Evolutionary conservation across 2,113 vertebrate genomes (phyloP).

Genomic region (Salvelinus namaycush): DNA sequence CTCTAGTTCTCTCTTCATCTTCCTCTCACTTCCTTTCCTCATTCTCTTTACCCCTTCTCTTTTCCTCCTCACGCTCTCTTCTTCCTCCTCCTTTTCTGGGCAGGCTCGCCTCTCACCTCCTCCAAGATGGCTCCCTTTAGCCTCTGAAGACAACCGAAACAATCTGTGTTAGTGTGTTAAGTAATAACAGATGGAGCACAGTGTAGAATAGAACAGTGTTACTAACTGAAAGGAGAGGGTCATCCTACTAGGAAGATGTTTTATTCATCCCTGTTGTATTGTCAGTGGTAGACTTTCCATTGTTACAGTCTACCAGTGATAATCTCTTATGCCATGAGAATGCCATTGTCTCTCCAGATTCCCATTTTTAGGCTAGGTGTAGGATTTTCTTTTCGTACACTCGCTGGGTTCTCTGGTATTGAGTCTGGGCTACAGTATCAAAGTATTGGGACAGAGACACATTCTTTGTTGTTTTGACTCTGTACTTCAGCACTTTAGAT

Average conservation of each 20-base stretch:
- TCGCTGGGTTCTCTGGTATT: background rate
- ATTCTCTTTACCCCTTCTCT: background rate
- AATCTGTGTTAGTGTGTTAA: background rate
- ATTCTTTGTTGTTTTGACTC: too few species aligned
- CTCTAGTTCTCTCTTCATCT: too few species aligned
- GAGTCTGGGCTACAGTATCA: background rate
- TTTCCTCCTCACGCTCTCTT: background rate
- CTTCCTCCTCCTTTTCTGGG: background rate
- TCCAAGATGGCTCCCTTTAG: background rate
- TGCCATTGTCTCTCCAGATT: background rate
- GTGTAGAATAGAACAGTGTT: background rate
- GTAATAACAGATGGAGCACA: background rate
- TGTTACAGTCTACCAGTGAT: background rate
- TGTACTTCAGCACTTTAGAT: too few species aligned
- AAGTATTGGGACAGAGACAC: too few species aligned
- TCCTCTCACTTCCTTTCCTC: background rate
- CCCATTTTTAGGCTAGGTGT: background rate
- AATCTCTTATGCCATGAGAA: background rate
- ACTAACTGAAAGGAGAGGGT: background rate
- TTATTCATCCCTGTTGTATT: background rate
- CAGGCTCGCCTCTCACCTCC: background rate
- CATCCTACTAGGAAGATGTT: background rate
- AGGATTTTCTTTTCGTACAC: background rate
- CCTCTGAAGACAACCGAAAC: too few species aligned
- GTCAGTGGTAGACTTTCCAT: background rate